Conservation (phyloP, 2,113 vertebrate genomes). For the Brachypteracias leptosomus region DNA sequence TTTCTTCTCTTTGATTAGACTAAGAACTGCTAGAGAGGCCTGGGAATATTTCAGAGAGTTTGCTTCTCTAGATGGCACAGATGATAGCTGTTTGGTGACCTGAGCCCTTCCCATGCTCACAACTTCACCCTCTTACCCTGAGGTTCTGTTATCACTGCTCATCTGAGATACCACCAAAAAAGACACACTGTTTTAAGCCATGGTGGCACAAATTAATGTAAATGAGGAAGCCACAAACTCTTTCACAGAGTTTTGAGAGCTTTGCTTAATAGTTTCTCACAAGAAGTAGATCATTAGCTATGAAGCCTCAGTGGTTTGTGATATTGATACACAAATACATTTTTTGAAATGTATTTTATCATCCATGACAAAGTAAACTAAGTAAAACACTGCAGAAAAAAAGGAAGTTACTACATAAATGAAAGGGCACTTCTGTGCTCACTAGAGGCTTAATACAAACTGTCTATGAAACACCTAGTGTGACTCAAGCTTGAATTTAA, state of each 20-base stretch:
- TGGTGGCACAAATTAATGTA: neutral
- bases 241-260: neutral
- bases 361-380: neutral
- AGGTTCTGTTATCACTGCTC: neutral
- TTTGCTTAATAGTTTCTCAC: neutral
- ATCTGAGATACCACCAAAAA: neutral
- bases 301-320: neutral
- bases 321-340: neutral
- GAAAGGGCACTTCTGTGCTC: neutral
- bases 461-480: neutral
- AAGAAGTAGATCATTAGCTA: neutral
- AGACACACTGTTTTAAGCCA: neutral
- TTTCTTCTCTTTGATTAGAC: constrained; percentile 50
- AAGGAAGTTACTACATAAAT: neutral
- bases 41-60: constrained; percentile 11
- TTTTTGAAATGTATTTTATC: neutral
- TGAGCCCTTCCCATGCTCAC: neutral
- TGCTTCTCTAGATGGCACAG: neutral
- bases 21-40: neutral
- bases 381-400: neutral
- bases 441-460: neutral
- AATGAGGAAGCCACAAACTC: neutral
- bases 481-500: neutral
- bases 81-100: neutral
- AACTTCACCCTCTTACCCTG: neutral